Base-by-base conservation (phyloP, 1,140 invertebrate genomes). In the Heliconius eleuchia region DNA sequence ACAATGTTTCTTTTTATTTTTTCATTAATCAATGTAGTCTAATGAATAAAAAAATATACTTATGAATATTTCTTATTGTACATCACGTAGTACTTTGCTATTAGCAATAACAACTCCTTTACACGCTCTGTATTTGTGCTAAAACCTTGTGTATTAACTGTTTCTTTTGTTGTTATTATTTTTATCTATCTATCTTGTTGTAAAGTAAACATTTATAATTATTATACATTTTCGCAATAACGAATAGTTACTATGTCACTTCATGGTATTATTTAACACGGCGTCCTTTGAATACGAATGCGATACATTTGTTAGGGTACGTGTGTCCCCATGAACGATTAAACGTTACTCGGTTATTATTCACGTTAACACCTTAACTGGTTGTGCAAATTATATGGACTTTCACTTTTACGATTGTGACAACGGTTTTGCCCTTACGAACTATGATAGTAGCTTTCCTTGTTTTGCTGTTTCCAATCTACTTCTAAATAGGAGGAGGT, bases 341-440 rank as follows among this genome's bases (percentile, higher is more conserved):
- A 87, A 87, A 83, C 79, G 73, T 11, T 80, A 78, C 74, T 80
- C 55, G 55, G 84, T 88, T 83, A 86, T 80, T 83, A 88, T 88
- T 88, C 87, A 78, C 82, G 78, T 84, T 84, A 82, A 83, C 82
- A 83, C 80, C 82, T 77, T 80, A 74, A 76, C 70, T 39, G 76
- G 77, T 84, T 85, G 84, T 86, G 83, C 73, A 83, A 85, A 85
- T 76, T 71, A 72, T 70, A 77, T 81, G 75, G 60, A 85, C 87
- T 88, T 87, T 87, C 87, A 84, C 84, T 85, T 88, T 85, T 60
- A 77, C 71, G 23, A 52, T 74, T 71, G 55, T 57, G 27, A 57
- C 34, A 66, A n/a, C 8, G 9, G 34, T 77, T 74, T 39, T 16
- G 72, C 57, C 74, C 66, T 77, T 78, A 78, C n/a, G 37, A 72